phyloP scores from a whole-genome alignment of 1,140 invertebrate genomes.

The Penaeus japonicus region DNA sequence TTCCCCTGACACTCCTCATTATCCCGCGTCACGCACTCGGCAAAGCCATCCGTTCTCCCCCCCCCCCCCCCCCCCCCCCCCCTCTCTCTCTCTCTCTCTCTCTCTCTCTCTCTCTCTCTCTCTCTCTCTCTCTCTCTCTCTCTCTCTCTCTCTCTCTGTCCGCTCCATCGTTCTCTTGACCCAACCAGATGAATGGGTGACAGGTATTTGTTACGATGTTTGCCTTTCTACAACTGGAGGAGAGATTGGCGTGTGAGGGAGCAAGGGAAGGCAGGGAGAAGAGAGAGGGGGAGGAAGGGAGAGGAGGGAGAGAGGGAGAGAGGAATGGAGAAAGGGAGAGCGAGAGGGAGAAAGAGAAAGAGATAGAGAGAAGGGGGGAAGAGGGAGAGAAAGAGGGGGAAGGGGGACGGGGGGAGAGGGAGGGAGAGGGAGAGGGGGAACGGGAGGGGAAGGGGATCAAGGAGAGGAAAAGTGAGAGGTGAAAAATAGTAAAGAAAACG shows the following conservation, averaged over 20 bases:
- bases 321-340: too few species aligned
- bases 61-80: not conserved
- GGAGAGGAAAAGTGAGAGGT: too few species aligned
- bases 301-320: too few species aligned
- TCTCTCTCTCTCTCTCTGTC: not conserved
- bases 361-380: too few species aligned
- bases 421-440: too few species aligned
- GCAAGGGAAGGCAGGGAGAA: not conserved
- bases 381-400: too few species aligned
- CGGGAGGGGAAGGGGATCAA: too few species aligned
- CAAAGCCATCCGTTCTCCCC: not conserved
- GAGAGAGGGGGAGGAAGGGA: not conserved
- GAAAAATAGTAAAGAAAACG: too few species aligned
- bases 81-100: not conserved
- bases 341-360: too few species aligned
- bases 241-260: not conserved
- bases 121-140: constrained; percentile 26
- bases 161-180: not conserved
- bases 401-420: too few species aligned
- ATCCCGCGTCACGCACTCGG: not conserved
- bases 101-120: constrained; percentile 16
- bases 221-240: not conserved
- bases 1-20: not conserved
- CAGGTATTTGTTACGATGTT: too few species aligned
- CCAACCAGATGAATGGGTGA: too few species aligned